Conservation (phyloP, 1,140 invertebrate genomes). For the Heliothis subflexa region DNA sequence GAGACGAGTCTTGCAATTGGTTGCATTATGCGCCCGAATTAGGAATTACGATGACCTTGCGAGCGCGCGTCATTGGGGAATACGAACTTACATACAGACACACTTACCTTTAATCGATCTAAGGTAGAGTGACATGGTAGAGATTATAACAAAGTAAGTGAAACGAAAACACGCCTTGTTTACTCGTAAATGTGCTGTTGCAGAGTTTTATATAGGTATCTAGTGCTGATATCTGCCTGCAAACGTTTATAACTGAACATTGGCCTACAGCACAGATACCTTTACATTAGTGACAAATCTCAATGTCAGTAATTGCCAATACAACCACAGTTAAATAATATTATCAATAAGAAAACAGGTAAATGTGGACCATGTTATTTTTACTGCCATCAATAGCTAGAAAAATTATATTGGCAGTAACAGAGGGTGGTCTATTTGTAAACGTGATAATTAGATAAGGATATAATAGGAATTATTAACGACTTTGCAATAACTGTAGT, state of each 20-base stretch:
- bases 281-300: too few species aligned
- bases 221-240: slow-evolving; percentile 25
- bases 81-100: slow-evolving; percentile 7
- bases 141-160: slow-evolving; percentile 41
- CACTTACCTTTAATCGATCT: slow-evolving; percentile 28
- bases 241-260: slow-evolving; percentile 12
- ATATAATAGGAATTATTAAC: background rate
- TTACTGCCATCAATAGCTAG: too few species aligned
- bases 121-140: slow-evolving; percentile 31
- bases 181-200: slow-evolving; percentile 36
- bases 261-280: background rate
- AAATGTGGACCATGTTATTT: too few species aligned
- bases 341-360: too few species aligned
- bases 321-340: background rate
- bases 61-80: background rate
- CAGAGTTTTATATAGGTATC: slow-evolving; percentile 29
- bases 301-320: too few species aligned
- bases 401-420: background rate
- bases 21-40: slow-evolving; percentile 8
- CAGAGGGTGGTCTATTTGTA: slow-evolving; percentile 3
- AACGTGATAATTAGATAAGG: background rate
- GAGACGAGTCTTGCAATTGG: background rate
- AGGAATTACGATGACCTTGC: background rate
- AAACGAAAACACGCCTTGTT: slow-evolving; percentile 43
- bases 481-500: background rate